phyloP scores from a whole-genome alignment of 2,113 vertebrate species.

The Dryoscopus gambensis region DNA sequence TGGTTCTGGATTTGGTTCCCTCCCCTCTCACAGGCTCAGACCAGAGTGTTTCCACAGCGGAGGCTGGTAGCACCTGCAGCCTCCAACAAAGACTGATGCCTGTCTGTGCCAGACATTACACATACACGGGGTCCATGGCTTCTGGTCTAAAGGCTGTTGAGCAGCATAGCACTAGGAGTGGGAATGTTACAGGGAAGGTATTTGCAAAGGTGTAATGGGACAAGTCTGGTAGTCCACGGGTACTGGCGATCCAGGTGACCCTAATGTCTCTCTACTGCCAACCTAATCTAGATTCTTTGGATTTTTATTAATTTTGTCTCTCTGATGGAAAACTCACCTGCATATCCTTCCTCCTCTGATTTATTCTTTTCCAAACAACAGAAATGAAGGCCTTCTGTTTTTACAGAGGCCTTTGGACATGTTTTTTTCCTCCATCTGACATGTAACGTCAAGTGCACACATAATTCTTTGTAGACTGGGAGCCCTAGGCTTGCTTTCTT shows the following conservation, averaged over 20 bases:
- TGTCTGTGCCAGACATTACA: background rate
- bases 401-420: background rate
- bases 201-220: background rate
- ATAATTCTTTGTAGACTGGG: background rate
- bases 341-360: background rate
- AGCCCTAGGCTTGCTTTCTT: background rate
- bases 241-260: background rate
- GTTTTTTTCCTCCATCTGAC: background rate
- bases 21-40: background rate
- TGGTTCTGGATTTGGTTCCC: background rate
- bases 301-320: background rate
- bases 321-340: background rate
- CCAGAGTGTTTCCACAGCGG: background rate
- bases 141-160: background rate
- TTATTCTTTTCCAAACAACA: background rate
- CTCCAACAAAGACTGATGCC: background rate
- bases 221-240: background rate
- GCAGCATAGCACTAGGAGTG: background rate
- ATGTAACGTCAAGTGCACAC: background rate
- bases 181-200: background rate
- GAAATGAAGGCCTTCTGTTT: background rate
- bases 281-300: background rate
- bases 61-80: background rate
- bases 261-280: background rate
- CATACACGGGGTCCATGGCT: fast-evolving